phyloP scores from a whole-genome alignment of 2,113 vertebrate genomes.

The Genyomyrus donnyi region DNA sequence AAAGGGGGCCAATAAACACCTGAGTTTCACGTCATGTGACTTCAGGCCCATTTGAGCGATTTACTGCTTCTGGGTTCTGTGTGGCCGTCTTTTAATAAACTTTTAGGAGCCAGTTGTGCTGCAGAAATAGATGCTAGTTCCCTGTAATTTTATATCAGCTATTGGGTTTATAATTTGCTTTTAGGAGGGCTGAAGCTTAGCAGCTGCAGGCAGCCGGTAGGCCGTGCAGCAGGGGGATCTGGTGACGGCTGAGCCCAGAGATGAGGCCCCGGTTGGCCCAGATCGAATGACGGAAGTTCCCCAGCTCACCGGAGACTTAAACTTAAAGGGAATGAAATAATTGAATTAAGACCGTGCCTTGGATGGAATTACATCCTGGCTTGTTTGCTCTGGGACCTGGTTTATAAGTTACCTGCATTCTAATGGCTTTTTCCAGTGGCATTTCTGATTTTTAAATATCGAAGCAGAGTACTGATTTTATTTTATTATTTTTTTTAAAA shows the following conservation, averaged over 20 bases:
- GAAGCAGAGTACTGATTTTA: not conserved
- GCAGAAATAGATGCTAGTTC: not conserved
- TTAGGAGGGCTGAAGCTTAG: not conserved
- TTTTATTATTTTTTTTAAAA: not conserved
- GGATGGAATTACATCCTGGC: constrained; percentile 35
- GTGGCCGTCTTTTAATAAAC: not conserved
- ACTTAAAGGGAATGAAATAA: constrained; percentile 46
- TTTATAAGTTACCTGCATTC: constrained; percentile 16
- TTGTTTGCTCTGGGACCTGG: constrained; percentile 11
- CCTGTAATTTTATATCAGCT: not conserved
- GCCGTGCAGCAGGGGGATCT: constrained; percentile 51
- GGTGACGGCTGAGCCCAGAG: constrained; percentile 42
- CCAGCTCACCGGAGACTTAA: constrained; percentile 45
- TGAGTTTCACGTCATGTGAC: not conserved
- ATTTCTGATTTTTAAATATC: not conserved
- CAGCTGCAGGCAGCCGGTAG: constrained; percentile 24
- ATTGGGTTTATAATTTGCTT: not conserved
- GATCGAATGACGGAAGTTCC: constrained; percentile 44
- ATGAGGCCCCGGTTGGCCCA: constrained; percentile 44
- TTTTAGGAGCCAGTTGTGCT: not conserved
- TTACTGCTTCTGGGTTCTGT: not conserved
- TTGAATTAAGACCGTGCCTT: constrained; percentile 32
- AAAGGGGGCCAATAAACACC: not conserved
- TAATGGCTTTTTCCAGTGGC: not conserved
- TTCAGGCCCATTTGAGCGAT: not conserved